Evolutionary conservation across 2,113 vertebrate genomes (phyloP).

Genomic region (Corydoras sp.): DNA sequence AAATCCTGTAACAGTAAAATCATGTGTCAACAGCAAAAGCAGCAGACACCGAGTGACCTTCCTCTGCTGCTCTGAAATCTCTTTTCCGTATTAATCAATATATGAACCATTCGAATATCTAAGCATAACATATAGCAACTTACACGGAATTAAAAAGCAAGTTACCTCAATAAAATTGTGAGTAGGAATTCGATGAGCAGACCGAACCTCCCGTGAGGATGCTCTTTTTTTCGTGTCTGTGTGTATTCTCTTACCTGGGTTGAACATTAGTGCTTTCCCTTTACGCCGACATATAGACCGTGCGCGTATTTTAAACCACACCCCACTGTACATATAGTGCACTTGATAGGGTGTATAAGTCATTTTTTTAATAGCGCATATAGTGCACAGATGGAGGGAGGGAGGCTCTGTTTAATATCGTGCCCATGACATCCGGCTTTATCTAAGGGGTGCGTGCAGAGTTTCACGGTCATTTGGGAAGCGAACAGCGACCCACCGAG

Average conservation of each 20-base stretch:
- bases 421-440: slow-evolving; percentile 5
- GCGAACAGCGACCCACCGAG: background rate
- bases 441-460: background rate
- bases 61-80: background rate
- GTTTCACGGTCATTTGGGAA: background rate
- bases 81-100: background rate
- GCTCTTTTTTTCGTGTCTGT: background rate
- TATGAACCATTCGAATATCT: background rate
- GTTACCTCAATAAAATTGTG: background rate
- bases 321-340: background rate
- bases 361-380: background rate
- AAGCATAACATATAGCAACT: background rate
- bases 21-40: too few relatives aligned
- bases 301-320: background rate
- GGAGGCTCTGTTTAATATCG: background rate
- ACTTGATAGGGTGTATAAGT: background rate
- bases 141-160: background rate
- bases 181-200: too few relatives aligned
- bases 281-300: background rate
- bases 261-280: background rate
- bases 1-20: background rate
- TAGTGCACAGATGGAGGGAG: background rate
- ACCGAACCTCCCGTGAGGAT: background rate
- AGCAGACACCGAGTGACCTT: background rate
- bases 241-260: background rate